Conservation (phyloP, 1,140 invertebrate species). For the Macrobrachium nipponense region DNA sequence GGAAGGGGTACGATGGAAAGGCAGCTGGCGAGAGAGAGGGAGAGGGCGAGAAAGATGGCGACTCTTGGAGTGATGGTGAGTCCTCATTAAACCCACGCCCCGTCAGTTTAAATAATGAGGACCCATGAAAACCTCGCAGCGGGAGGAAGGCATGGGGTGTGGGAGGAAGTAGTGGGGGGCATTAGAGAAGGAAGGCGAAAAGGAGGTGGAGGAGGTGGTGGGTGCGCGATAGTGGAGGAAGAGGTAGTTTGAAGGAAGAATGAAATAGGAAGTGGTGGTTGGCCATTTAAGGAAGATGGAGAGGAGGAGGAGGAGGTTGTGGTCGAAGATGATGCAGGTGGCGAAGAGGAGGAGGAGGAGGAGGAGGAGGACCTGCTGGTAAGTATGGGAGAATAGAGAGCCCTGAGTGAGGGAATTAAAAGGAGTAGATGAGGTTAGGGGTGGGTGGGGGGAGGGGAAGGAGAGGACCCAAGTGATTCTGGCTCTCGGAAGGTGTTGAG, state of each 20-base stretch:
- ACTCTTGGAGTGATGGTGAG: slow-evolving; percentile 43
- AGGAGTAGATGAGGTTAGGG: neutral
- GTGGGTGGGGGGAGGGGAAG: neutral
- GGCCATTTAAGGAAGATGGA: neutral
- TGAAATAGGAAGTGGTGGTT: neutral
- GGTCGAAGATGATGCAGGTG: neutral
- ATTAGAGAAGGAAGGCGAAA: neutral
- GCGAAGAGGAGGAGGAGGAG: neutral
- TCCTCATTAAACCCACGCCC: slow-evolving; percentile 56
- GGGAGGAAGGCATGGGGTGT: slow-evolving; percentile 13
- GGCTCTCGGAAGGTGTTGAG: neutral
- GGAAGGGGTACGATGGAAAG: neutral
- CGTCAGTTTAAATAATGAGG: slow-evolving; percentile 61
- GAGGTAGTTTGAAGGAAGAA: slow-evolving; percentile 17
- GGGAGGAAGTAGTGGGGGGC: neutral
- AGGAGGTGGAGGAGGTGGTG: neutral
- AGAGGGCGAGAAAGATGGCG: slow-evolving; percentile 34
- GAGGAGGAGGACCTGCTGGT: neutral
- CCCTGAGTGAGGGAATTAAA: neutral
- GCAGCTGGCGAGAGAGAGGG: neutral
- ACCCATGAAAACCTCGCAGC: slow-evolving; percentile 54
- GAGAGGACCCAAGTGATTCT: too few species aligned
- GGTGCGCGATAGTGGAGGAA: neutral
- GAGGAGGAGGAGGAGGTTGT: neutral
- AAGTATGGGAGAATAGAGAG: slow-evolving; percentile 2